Base-by-base conservation (phyloP, 2,113 vertebrate species). In the Pungitius pungitius region DNA sequence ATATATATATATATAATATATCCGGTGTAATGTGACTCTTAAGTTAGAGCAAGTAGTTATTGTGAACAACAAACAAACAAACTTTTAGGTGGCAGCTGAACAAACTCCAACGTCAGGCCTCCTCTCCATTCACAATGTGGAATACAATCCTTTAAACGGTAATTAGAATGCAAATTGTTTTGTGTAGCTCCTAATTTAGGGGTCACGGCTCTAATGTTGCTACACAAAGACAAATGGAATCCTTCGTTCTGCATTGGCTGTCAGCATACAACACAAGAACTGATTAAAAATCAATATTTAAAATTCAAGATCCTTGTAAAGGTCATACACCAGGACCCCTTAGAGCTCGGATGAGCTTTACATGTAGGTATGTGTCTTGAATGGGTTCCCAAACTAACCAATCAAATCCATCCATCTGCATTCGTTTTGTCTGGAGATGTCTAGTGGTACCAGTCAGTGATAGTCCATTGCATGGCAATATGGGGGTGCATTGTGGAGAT, bases 131-230 rank as follows among this genome's bases (percentile, higher is more conserved):
- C 70, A 73, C 77, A 56, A 75, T 75, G 68, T 51, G 61, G 57
- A 79, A 69, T 65, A 52, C 67, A 77, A 72, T 79, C 61, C 75
- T 63, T 72, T 77, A 75, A 89, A 73, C 58, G 8, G 57, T 87
- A 70, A 90, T 90, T 87, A 92, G 87, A 69, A 89, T 87, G 85
- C 77, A 90, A 90, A 91, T 91, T 82, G 85, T 75, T 84, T 75
- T 49, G 73, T 80, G 77, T 83, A 37, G 70, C 73, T 86, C 33
- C 83, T 82, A 80, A 81, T 86, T 78, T 80, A 14, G 26, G 69
- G 71, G 68, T 82, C 74, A 30, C 15, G 69, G 65, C 72, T 76
- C 49, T 67, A 62, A 74, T 73, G 55, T 70, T 24, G 70, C 62
- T 67, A 64, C 73, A 74, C 54, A 18, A 7, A 2, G 68, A 78